Evolutionary conservation across 2,797 vertebrate genomes (phyloP).

Genomic region (Xenentodon cancila): DNA sequence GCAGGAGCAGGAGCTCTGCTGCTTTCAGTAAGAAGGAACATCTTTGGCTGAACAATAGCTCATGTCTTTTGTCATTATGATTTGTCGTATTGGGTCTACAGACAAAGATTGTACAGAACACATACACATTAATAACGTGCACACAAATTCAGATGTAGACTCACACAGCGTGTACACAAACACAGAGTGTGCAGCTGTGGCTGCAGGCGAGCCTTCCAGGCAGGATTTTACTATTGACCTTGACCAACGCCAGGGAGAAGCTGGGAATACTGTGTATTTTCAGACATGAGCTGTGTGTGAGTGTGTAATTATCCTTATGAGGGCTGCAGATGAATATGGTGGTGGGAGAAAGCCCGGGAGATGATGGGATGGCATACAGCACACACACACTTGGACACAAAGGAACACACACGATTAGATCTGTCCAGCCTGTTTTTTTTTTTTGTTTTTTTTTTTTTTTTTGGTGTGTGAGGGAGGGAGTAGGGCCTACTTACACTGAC

Average conservation of each 20-base stretch:
- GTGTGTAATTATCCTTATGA: constrained; percentile 68
- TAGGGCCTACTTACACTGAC: constrained; percentile 60
- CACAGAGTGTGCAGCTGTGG: constrained; percentile 34
- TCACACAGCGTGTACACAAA: constrained; percentile 15
- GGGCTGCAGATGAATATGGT: constrained; percentile 71
- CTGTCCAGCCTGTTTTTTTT: constrained; percentile 58
- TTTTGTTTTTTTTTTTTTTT: neutral
- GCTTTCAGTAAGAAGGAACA: too few relatives aligned
- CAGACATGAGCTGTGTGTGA: constrained; percentile 36
- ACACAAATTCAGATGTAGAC: neutral
- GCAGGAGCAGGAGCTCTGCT: too few relatives aligned
- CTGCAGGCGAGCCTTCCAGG: constrained; percentile 67
- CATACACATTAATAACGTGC: neutral
- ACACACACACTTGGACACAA: constrained; percentile 40
- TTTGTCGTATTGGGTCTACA: too few relatives aligned
- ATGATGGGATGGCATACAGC: constrained; percentile 51
- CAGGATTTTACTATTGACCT: constrained; percentile 69
- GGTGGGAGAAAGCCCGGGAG: constrained; percentile 65
- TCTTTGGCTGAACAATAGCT: too few relatives aligned
- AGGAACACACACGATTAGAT: constrained; percentile 61
- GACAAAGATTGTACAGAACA: too few relatives aligned
- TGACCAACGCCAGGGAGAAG: constrained; percentile 51
- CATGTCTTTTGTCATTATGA: too few relatives aligned
- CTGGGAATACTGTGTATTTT: constrained; percentile 26
- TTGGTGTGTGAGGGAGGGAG: constrained; percentile 35